Base-by-base conservation (phyloP, 2,113 vertebrate species). In the Triplophysa siluroides region DNA sequence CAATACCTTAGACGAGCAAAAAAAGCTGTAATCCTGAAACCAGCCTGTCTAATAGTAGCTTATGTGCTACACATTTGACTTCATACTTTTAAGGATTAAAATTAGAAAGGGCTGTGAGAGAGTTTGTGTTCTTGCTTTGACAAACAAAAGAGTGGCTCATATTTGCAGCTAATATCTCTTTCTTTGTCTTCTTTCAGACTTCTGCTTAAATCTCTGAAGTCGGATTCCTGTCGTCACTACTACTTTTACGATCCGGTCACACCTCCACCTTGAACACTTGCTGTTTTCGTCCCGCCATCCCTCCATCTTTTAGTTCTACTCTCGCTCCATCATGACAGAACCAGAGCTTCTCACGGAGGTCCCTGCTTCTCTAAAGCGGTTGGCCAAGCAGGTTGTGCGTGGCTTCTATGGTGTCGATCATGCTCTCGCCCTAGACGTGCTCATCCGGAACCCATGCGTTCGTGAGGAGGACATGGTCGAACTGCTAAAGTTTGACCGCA, bases 401-500 rank as follows among this genome's bases (percentile, higher is more conserved):
- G 98, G 98, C 0, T 99, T 99, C 88, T 99, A 98, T 16, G 98
- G 96, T 52, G 92, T 97, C 54, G 98, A 99, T 50, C 97, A 99
- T 0, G 95, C 96, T 21, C 88, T 99, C 90, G 95, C 97, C 61
- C 91, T 99, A 90, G 98, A 99, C 83, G 98, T 99, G 63, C 93
- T 99, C 61, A 99, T 99, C 85, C 95, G 98, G 14, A 98, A 99
- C 81, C 89, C 96, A 0, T 99, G 98, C 0, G 98, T 99, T 21
- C 96, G 98, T 47, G 98, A 99, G 86, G 98, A 99, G 84, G 98
- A 99, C 91, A 99, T 99, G 97, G 84, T 97, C 85, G 97, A 99
- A 89, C 93, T 99, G 77, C 96, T 99, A 0, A 99, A 98, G 88
- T 99, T 99, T 19, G 98, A 99, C 81, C 94, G 97, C 38, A 99